Conservation (phyloP, 2,113 vertebrate species). For the Urocitellus parryii region DNA sequence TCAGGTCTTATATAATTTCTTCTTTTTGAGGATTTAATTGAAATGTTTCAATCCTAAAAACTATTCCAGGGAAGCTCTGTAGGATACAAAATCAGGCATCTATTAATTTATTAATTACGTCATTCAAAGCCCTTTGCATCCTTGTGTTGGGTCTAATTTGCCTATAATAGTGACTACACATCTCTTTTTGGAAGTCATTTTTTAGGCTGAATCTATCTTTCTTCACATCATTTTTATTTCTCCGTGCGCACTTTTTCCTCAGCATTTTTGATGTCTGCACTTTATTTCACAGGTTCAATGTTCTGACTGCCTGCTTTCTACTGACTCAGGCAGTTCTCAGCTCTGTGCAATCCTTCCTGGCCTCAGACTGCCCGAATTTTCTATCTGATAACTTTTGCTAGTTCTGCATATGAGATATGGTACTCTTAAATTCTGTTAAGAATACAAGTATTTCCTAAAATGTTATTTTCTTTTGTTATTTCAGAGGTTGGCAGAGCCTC, state of each 20-base stretch:
- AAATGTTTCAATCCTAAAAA: background rate
- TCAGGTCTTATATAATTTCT: background rate
- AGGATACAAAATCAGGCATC: background rate
- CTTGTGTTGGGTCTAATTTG: background rate
- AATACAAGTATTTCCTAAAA: constrained; percentile 5
- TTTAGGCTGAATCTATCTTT: background rate
- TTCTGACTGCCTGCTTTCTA: background rate
- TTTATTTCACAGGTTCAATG: background rate
- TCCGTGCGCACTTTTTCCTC: background rate
- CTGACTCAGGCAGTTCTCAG: background rate
- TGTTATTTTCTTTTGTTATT: constrained; percentile 32
- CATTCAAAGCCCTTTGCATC: background rate
- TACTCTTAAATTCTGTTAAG: background rate
- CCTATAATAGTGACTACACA: background rate
- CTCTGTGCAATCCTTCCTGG: background rate
- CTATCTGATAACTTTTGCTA: background rate
- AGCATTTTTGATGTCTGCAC: background rate
- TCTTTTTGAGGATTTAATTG: constrained; percentile 19
- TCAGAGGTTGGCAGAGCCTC: background rate
- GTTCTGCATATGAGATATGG: background rate
- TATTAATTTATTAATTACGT: background rate
- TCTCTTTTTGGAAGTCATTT: constrained; percentile 17
- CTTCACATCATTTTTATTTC: background rate
- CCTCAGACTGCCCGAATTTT: background rate
- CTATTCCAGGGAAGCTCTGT: background rate